Evolutionary conservation across 92 coral and sea anemone species (phyloP), one percentile per base, ranked within the genome.

Genomic region (Phenganax stokvisi): DNA sequence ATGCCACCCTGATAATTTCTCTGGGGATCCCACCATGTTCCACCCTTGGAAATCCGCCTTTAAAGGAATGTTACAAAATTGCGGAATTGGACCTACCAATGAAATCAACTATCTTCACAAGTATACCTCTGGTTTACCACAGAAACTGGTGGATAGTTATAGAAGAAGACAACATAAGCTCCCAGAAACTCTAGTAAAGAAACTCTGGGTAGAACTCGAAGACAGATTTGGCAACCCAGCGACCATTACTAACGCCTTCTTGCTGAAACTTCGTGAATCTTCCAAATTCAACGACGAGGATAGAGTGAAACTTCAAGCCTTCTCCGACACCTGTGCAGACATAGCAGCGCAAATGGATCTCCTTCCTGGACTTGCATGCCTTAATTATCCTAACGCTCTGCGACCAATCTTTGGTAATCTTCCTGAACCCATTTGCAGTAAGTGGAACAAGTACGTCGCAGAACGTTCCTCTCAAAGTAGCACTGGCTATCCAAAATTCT

Each of bases 321-420:
- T 88, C 64, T 82, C 84, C 10, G 90, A 87, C 81, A 86, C 85
- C 57, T 88, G 90, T 54, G 84, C 76, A 5, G 91, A 88, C 54
- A 75, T 85, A 10, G 86, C 81, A 29, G 85, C 86, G 64, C 91
- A 88, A 67, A 54, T 85, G 69, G 55, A 76, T 3, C 57, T 64
- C 20, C 89, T 88, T 56, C 81, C 89, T 1, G 91, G 91, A 10
- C 91, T 88, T 30, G 74, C 79, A 59, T 88, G 85, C 59, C 86
- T 85, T 13, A 88, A 81, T 60, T 88, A 76, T 55, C 88, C 86
- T 8, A 88, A 60, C 71, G 84, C 84, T 29, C 56, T 88, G 12
- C 89, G 73, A 56, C 89, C 89, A 12, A 82, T 88, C 53, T 54
- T 64, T 12, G 85, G 85, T 67, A 88, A 74, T 56, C 74, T 82